phyloP scores from a whole-genome alignment of 2,113 vertebrate species.

The Cavia porcellus region DNA sequence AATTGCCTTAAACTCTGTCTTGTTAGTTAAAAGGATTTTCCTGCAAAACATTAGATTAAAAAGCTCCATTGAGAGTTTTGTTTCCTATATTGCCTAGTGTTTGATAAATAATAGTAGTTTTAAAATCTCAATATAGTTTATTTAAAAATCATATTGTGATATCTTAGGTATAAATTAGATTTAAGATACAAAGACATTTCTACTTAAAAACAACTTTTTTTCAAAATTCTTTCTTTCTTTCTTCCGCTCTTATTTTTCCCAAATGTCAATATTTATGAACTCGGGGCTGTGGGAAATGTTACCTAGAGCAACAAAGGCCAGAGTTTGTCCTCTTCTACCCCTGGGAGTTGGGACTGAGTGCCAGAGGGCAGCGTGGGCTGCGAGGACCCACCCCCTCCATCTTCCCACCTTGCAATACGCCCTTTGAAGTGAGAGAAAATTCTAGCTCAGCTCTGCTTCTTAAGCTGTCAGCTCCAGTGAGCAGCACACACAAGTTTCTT shows the following conservation, averaged over 20 bases:
- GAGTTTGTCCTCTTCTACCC: neutral
- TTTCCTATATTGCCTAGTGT: constrained; percentile 51
- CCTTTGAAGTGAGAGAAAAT: constrained; percentile 71
- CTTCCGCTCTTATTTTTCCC: constrained; percentile 54
- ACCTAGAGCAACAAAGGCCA: constrained; percentile 73
- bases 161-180: constrained; percentile 45
- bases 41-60: neutral
- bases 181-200: constrained; percentile 57
- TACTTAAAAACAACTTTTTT: constrained; percentile 40
- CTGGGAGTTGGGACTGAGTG: constrained; percentile 1
- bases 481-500: neutral
- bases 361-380: constrained; percentile 58
- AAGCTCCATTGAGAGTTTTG: neutral
- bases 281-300: constrained; percentile 81
- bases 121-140: constrained; percentile 46
- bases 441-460: neutral
- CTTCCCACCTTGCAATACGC: neutral
- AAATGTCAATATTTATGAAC: constrained; percentile 82
- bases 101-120: constrained; percentile 33
- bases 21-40: constrained; percentile 42
- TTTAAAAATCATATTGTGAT: constrained; percentile 37
- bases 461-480: neutral
- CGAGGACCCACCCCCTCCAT: neutral
- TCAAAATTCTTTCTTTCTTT: neutral
- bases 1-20: neutral